A percentile compares a stretch with the other conserved stretches of the same genome.
Evolutionary conservation across 2,113 vertebrate species (phyloP).

Genomic region (Edolisoma coerulescens): DNA sequence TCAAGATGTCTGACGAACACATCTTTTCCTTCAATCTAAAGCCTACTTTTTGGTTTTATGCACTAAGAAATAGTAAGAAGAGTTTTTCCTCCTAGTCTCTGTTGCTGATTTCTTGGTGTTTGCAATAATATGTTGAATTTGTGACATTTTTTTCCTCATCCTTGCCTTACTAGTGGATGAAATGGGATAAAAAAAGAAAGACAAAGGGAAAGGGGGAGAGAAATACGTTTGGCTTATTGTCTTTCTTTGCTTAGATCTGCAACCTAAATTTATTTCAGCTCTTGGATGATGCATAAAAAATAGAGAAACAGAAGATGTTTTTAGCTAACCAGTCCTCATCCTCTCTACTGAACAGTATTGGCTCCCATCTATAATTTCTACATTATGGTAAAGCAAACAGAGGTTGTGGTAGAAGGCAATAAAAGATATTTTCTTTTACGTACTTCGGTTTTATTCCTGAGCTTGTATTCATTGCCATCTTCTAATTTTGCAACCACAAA

Average conservation of each 20-base stretch:
- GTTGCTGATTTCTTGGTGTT: not conserved
- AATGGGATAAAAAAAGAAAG: not conserved
- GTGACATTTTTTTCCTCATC: not conserved
- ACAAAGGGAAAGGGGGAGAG: not conserved
- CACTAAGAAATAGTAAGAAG: not conserved
- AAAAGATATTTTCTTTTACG: not conserved
- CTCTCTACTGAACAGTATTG: not conserved
- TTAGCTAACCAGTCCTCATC: not conserved
- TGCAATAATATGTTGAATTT: not conserved
- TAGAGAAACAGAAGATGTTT: not conserved
- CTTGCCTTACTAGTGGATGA: not conserved
- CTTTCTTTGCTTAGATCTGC: not conserved
- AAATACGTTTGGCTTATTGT: slow-evolving; percentile 3
- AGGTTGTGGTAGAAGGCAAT: not conserved
- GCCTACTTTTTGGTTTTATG: not conserved
- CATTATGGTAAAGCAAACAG: not conserved
- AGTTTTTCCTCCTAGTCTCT: not conserved
- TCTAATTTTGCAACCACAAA: not conserved
- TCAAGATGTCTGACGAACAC: not conserved
- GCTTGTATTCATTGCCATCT: not conserved
- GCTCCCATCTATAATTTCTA: not conserved
- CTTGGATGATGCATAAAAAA: not conserved
- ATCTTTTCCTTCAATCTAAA: not conserved
- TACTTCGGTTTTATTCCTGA: not conserved
- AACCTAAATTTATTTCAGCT: not conserved